Evolutionary conservation across 2,113 vertebrate species (phyloP).

Genomic region (Uria aalge): DNA sequence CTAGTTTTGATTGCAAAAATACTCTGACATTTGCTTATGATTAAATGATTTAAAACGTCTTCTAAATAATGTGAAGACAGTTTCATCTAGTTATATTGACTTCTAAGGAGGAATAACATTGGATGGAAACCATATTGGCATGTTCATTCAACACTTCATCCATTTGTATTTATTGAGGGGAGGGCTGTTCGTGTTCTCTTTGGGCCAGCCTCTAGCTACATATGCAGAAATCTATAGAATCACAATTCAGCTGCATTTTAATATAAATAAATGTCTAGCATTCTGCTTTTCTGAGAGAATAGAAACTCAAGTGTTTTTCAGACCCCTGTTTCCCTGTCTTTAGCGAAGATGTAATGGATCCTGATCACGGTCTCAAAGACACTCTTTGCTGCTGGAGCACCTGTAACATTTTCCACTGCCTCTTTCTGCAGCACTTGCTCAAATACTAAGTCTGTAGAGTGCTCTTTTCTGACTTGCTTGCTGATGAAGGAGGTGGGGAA

Average conservation of each 20-base stretch:
- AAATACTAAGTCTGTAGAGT: background rate
- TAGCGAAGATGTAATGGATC: background rate
- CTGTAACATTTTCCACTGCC: background rate
- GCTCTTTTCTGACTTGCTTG: background rate
- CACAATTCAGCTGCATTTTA: background rate
- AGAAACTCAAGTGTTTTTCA: background rate
- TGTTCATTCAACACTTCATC: background rate
- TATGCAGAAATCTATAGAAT: background rate
- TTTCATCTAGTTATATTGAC: background rate
- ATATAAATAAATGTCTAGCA: background rate
- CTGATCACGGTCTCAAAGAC: background rate
- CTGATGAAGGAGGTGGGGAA: slow-evolving; percentile 42
- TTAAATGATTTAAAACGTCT: background rate
- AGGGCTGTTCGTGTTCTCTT: background rate
- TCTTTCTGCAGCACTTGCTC: background rate
- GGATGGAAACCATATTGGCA: background rate
- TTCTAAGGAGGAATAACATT: background rate
- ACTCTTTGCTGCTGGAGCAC: background rate
- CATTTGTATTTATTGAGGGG: background rate
- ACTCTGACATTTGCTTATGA: slow-evolving; percentile 25
- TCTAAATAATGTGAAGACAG: background rate
- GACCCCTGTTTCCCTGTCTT: background rate
- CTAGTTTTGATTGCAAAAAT: slow-evolving; percentile 30
- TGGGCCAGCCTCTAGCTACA: background rate
- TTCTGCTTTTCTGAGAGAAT: background rate